Evolutionary conservation across 2,888 invertebrate species (phyloP).

Genomic region (Cheilosia vernalis): DNA sequence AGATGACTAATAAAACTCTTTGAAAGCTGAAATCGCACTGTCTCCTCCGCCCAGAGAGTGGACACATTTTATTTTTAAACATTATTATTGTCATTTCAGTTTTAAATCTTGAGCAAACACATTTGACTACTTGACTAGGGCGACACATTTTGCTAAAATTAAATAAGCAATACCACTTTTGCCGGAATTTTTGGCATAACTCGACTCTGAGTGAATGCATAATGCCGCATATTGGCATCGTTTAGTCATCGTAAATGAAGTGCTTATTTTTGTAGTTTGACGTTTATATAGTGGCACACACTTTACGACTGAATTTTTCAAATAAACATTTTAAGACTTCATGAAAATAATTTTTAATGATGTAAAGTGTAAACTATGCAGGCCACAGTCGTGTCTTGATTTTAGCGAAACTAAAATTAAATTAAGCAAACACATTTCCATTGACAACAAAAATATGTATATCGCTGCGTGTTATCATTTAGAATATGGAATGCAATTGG

Average conservation of each 20-base stretch:
- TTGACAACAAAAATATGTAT: too few relatives aligned
- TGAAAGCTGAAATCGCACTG: constrained; percentile 29
- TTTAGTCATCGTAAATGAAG: constrained; percentile 13
- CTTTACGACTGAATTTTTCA: background rate
- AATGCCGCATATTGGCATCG: constrained; percentile 19
- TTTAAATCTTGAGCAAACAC: constrained; percentile 11
- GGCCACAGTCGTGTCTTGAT: too few relatives aligned
- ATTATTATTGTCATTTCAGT: constrained; percentile 38
- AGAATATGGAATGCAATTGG: constrained; percentile 31
- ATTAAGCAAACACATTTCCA: background rate
- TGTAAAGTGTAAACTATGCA: background rate
- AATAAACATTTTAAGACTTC: background rate
- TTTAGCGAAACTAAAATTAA: background rate
- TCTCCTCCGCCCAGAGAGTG: background rate
- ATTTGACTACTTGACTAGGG: constrained; percentile 28
- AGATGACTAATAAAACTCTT: constrained; percentile 38
- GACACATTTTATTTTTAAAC: constrained; percentile 53
- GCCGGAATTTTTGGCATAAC: constrained; percentile 33
- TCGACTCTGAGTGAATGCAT: constrained; percentile 15
- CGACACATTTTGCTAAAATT: constrained; percentile 35
- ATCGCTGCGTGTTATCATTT: background rate
- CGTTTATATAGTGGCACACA: background rate
- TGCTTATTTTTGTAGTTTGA: constrained; percentile 10
- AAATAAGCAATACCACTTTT: constrained; percentile 28
- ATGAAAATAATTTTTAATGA: constrained; percentile 2